Evolutionary conservation across 2,797 vertebrate species (phyloP), one percentile per base, ranked within the genome.

Genomic region (Lateolabrax maculatus): DNA sequence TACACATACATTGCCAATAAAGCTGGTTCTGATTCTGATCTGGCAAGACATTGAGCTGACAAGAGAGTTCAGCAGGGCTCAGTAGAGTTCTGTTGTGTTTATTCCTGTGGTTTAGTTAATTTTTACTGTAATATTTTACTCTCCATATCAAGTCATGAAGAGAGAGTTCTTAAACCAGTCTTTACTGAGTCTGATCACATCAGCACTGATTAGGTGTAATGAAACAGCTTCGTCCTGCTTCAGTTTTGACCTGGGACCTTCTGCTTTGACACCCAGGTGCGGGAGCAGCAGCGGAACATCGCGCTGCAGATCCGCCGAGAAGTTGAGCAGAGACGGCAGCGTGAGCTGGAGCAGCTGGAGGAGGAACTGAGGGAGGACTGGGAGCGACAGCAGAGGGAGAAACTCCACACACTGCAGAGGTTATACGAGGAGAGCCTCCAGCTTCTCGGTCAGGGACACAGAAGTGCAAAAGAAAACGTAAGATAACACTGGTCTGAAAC

Each of bases 271-370:
- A 1, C 10, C 0, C 84, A 99, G 98, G 98, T 99, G 79, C 95
- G 98, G 73, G 97, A 99, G 88, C 98, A 99, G 84, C 96, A 99
- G 89, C 95, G 96, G 41, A 62, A 76, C 80, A 97, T 98, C 0
- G 95, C 98, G 1, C 93, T 91, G 66, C 95, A 95, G 78, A 96
- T 98, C 80, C 95, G 97, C 63, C 87, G 94, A 75, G 95, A 96
- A 27, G 95, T 99, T 31, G 96, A 97, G 84, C 95, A 94, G 71
- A 95, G 94, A 58, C 94, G 94, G 77, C 94, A 94, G 80, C 90
- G 89, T 16, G 95, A 97, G 3, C 84, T 98, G 2, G 91, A 93
- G 79, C 94, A 84, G 37, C 89, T 99, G 79, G 96, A 95, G 15
- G 92, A 95, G 56, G 83, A 95, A 8, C 92, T 99, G 71, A 94